Evolutionary conservation across 2,888 invertebrate species (phyloP).

Genomic region (Ctena decussata): DNA sequence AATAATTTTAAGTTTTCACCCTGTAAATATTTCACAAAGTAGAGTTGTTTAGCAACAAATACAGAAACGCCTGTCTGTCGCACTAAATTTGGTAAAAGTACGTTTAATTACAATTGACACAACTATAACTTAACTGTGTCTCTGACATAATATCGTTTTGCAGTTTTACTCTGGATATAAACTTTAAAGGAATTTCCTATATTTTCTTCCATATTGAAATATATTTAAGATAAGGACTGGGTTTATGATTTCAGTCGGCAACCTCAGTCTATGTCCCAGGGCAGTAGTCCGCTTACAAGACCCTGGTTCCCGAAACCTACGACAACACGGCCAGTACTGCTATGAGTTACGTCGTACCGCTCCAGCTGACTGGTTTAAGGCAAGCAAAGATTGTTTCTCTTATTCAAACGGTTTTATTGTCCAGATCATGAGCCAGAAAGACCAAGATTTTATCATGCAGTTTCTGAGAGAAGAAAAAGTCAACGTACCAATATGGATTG

Average conservation of each 20-base stretch:
- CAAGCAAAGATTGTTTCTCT: slow-evolving; percentile 1
- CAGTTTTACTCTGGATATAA: too few relatives aligned
- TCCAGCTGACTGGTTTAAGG: not conserved
- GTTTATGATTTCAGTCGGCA: not conserved
- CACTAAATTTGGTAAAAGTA: too few relatives aligned
- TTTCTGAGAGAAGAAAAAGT: slow-evolving; percentile 2
- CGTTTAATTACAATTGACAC: too few relatives aligned
- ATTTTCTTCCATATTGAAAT: too few relatives aligned
- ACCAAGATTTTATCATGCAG: slow-evolving; percentile 20
- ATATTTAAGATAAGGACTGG: too few relatives aligned
- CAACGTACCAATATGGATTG: slow-evolving; percentile 12
- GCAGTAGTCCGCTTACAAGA: not conserved
- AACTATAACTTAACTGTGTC: too few relatives aligned
- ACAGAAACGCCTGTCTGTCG: too few relatives aligned
- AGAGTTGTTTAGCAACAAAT: too few relatives aligned
- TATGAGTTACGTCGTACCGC: not conserved
- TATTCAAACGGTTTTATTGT: not conserved
- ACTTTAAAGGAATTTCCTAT: too few relatives aligned
- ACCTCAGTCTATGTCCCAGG: not conserved
- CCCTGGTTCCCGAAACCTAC: not conserved
- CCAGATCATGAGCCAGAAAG: slow-evolving; percentile 8
- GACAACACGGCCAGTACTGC: slow-evolving; percentile 2
- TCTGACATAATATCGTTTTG: too few relatives aligned
- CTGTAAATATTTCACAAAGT: too few relatives aligned
- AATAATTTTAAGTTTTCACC: too few relatives aligned